These are phyloP conservation scores for Pyrocephalus nanus DNA, from an alignment of 2,797 vertebrate genomes.

Conservation along the genomic window DNA sequence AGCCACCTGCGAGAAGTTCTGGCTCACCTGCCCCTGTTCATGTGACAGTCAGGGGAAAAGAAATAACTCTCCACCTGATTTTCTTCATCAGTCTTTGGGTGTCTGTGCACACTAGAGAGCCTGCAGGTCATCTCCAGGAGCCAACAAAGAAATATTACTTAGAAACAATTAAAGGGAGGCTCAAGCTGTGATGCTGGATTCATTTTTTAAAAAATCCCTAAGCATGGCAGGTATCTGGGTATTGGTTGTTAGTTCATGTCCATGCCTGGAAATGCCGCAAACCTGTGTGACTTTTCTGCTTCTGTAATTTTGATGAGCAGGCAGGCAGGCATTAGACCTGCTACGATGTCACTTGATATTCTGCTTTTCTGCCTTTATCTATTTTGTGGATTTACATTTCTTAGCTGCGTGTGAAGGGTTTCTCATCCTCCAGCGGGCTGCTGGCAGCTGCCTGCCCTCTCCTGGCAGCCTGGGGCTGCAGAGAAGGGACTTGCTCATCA, in stretches of 20 bases:
- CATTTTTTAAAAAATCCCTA: background rate
- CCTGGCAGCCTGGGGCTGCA: background rate
- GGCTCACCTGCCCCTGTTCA: background rate
- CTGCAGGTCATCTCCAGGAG: background rate
- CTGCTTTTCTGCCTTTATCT: background rate
- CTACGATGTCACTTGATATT: background rate
- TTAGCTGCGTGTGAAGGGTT: background rate
- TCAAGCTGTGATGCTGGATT: background rate
- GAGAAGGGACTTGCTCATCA: background rate
- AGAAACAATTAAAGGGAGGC: background rate
- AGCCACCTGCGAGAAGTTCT: background rate
- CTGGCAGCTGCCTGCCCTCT: constrained; percentile 40
- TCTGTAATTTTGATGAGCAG: background rate
- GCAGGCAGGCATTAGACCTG: accelerated
- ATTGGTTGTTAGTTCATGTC: background rate
- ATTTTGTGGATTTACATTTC: background rate
- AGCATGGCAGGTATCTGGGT: background rate
- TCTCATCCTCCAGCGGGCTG: background rate
- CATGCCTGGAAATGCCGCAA: background rate
- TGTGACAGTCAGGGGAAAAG: background rate
- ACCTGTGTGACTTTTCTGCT: background rate
- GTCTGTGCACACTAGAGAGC: background rate
- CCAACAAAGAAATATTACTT: background rate
- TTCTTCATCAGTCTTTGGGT: background rate
- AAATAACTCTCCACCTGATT: background rate